Base-by-base conservation (phyloP, 2,113 vertebrate genomes). In the Nothocercus nigrocapillus region DNA sequence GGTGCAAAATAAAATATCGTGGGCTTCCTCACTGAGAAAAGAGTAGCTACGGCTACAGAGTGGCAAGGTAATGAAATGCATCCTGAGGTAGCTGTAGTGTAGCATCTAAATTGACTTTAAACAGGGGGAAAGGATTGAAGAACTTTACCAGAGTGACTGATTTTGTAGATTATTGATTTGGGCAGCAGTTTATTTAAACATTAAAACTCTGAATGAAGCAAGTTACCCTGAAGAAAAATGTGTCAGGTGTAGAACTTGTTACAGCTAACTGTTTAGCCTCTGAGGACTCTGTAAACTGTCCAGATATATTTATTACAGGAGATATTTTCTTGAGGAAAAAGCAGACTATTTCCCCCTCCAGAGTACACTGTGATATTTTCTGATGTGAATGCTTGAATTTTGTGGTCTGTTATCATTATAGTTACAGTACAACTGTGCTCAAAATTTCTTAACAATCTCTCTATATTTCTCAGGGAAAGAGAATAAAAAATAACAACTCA, bases 151-250 rank as follows among this genome's bases (percentile, higher is more conserved):
- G 85, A 92, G 94, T 98, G 97, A 98, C 96, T 97, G 97, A 97
- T 98, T 95, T 92, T 4, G 72, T 90, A 95, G 97, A 97, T 97
- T 98, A 98, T 98, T 98, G 98, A 98, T 96, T 98, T 97, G 97
- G 97, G 98, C 97, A 97, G 97, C 96, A 97, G 97, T 98, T 98
- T 98, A 98, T 97, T 98, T 97, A 98, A 98, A 98, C 97, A 98
- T 98, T 98, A 98, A 97, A 97, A 98, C 95, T 91, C 97, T 97
- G 97, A 97, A 98, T 97, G 97, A 98, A 97, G 96, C 97, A 92
- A 97, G 93, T 94, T 97, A 97, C 98, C 98, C 98, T 97, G 96
- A 95, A 98, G 98, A 98, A 97, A 97, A 97, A 98, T 97, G 95
- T 98, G 98, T 98, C 97, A 98, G 97, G 95, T 97, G 89, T 77